Evolutionary conservation across 1,140 invertebrate genomes (phyloP), one percentile per base, ranked within the genome.

Genomic region (Lordiphosa collinella): DNA sequence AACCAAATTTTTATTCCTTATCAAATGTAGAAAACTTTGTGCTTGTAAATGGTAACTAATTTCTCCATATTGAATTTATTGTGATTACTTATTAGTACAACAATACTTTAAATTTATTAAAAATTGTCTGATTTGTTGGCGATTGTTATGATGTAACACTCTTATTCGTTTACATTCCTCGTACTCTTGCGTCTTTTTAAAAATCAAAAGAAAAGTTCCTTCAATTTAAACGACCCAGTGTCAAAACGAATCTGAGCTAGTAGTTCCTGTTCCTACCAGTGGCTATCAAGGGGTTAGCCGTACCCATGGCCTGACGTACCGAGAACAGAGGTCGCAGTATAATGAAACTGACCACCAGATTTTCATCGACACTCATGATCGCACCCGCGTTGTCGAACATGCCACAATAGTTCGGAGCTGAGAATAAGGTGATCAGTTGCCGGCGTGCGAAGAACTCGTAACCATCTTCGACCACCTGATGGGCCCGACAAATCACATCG

Each of bases 351-450:
- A 98, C 99, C 96, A 99, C 98, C 5, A 99, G 91, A 41, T 97
- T 97, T 87, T 99, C 97, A 89, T 99, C 97, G 2, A 99, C 97
- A 73, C 95, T 96, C 97, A 99, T 99, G 96, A 99, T 99, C 41
- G 96, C 98, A 62, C 90, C 90, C 34, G 98, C 98, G 90, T 99
- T 99, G 89, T 99, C 98, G 89, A 99, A 99, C 90, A 99, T 96
- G 32, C 95, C 8, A 95, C 94, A 79, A 95, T 73, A 73, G 29
- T 69, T 73, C 6, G 65, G 65, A 3, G 65, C 65, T 4, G 94
- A 95, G 87, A 99, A 99, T n/a, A 99, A 90, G 5, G 98, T 99
- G 11, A 99, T 98, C 51, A 99, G 91, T 87, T 99, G 97, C 68
- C 98, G 92, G 90, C 99, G 99, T 1, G 97, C 97, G 89, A 99